Conservation (phyloP, 2,797 vertebrate genomes). For the Leuciscus waleckii region DNA sequence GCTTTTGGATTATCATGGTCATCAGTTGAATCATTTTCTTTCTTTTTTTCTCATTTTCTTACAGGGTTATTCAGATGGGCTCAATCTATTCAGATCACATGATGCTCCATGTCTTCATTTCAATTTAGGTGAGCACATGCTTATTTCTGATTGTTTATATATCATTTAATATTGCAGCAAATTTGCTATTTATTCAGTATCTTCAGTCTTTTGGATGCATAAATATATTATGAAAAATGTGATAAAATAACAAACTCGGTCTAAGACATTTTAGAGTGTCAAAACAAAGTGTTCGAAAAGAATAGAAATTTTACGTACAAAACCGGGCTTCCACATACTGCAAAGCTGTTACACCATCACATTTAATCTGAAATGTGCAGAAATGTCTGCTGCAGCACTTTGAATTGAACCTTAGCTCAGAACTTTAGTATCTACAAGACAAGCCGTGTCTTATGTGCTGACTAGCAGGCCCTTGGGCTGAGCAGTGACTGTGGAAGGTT, state of each 20-base stretch:
- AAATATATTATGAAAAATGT: slow-evolving; percentile 9
- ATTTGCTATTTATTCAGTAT: not conserved
- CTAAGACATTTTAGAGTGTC: slow-evolving; percentile 5
- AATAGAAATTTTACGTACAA: not conserved
- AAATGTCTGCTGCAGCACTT: slow-evolving; percentile 11
- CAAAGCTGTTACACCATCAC: not conserved
- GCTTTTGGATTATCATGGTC: slow-evolving; percentile 1
- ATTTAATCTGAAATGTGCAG: slow-evolving; percentile 21
- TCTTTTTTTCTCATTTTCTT: slow-evolving; percentile 18
- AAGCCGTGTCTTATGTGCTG: slow-evolving; percentile 30
- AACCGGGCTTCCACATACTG: not conserved
- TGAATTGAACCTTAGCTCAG: not conserved
- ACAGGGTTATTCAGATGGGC: slow-evolving; percentile 21
- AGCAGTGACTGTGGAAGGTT: slow-evolving; percentile 51
- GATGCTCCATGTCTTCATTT: not conserved
- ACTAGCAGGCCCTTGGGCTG: slow-evolving; percentile 18
- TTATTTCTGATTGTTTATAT: slow-evolving; percentile 3
- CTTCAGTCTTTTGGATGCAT: not conserved
- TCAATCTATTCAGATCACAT: slow-evolving; percentile 3
- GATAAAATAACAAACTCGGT: slow-evolving; percentile 17
- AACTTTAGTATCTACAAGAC: slow-evolving; percentile 1
- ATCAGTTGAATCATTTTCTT: not conserved
- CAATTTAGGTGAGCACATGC: slow-evolving; percentile 33
- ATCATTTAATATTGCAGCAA: not conserved
- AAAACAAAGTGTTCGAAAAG: not conserved